Conservation (phyloP, 2,888 invertebrate species). For the Troilus luridus region DNA sequence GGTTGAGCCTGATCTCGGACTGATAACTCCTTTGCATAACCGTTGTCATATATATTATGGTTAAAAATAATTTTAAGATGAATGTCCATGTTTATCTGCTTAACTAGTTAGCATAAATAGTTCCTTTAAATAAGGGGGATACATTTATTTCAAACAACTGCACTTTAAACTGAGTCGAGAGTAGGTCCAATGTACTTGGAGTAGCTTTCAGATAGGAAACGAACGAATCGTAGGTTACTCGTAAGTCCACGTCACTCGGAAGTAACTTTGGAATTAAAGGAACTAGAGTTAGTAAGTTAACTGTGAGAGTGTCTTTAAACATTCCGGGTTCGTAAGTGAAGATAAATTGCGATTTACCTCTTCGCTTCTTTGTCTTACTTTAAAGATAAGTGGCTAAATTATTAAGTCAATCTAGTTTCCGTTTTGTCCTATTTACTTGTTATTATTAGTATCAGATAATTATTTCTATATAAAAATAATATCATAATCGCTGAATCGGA, state of each 20-base stretch:
- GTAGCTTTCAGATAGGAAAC: neutral
- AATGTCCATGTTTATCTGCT: no score
- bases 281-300: neutral
- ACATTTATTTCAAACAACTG: neutral
- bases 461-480: no score
- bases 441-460: neutral
- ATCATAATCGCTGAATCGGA: no score
- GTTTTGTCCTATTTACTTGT: neutral
- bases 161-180: neutral
- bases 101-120: no score
- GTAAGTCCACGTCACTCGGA: neutral
- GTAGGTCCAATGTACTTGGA: neutral
- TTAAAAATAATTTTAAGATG: no score
- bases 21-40: no score
- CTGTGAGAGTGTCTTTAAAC: neutral
- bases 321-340: neutral
- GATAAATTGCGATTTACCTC: neutral
- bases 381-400: neutral
- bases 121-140: no score
- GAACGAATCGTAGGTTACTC: neutral
- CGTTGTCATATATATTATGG: no score
- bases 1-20: no score
- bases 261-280: slow-evolving; percentile 20
- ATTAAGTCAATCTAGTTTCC: neutral
- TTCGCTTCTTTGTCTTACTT: neutral